Base-by-base conservation (phyloP, 2,113 vertebrate species). In the Mohoua ochrocephala region DNA sequence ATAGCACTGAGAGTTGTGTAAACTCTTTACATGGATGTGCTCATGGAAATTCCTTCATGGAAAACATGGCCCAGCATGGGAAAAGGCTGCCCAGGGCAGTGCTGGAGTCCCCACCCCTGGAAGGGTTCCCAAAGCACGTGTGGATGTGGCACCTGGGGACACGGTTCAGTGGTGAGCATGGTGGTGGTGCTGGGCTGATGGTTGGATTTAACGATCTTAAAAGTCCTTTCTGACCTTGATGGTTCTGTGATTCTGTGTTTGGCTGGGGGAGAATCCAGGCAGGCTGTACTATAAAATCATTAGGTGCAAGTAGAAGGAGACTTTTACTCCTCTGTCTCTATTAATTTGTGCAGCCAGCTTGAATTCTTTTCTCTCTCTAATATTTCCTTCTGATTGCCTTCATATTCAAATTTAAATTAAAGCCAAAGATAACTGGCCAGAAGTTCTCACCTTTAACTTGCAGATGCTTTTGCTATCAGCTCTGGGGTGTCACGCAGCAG, bases 61-160 rank as follows among this genome's bases (percentile, higher is more conserved):
- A 76, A 24, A 76, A 23, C 3, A 2, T 19, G n/a, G 47, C 3
- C 59, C 47, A 47, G 23, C 28, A 10, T 11, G 42, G 60, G 41
- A 49, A 26, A 9, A 56, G 73, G 41, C 23, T 57, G 19, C 44
- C 57, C 27, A 64, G 69, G 42, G 13, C 41, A 76, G 17, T 1
- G 37, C 10, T 33, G 4, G 33, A 24, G 14, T 33, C 11, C 65
- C 26, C 44, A 42, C 1, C 14, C 69, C 52, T 59, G 63, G 31
- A 23, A 44, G 18, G 7, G 20, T 53, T 54, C 52, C 52, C 41
- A 19, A 13, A 41, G 3, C n/a, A 27, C 1, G 0, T 3, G 15
- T 26, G 47, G 45, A 7, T 31, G 64, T 64, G 50, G 26, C 23
- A 26, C 16, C 3, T 20, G 35, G 27, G 31, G n/a, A 41, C 35